Conservation (phyloP, 2,113 vertebrate genomes). For the Rhineura floridana region DNA sequence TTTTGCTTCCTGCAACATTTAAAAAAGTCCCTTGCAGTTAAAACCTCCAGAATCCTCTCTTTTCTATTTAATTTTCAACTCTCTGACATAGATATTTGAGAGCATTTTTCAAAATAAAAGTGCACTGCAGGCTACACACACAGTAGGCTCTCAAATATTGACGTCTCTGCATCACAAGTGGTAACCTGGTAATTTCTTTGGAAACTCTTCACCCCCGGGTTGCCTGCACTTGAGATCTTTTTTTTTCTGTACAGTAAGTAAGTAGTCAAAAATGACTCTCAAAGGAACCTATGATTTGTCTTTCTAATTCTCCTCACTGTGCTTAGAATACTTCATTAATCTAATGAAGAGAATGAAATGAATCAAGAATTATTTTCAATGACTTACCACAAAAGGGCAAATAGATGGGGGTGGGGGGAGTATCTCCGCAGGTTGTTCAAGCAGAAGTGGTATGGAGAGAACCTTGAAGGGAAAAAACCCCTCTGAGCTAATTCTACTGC, state of each 20-base stretch:
- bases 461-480: background rate
- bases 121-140: background rate
- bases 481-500: background rate
- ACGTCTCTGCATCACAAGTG: background rate
- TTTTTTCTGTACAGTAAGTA: background rate
- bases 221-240: background rate
- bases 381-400: conserved; percentile 1
- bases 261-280: background rate
- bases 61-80: background rate
- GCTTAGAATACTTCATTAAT: background rate
- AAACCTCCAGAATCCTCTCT: background rate
- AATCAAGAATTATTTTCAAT: background rate
- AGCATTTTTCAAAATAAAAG: background rate
- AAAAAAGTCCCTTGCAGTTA: background rate
- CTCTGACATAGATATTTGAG: background rate
- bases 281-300: background rate
- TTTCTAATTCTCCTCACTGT: accelerated
- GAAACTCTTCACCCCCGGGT: background rate
- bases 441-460: background rate
- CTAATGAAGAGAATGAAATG: background rate
- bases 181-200: background rate
- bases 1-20: background rate
- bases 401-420: background rate
- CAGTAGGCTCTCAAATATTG: accelerated
- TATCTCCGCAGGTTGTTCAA: background rate